A percentile compares a stretch with the other conserved stretches of the same genome.
Conservation (phyloP, 2,797 vertebrate species). For the Crenichthys baileyi region DNA sequence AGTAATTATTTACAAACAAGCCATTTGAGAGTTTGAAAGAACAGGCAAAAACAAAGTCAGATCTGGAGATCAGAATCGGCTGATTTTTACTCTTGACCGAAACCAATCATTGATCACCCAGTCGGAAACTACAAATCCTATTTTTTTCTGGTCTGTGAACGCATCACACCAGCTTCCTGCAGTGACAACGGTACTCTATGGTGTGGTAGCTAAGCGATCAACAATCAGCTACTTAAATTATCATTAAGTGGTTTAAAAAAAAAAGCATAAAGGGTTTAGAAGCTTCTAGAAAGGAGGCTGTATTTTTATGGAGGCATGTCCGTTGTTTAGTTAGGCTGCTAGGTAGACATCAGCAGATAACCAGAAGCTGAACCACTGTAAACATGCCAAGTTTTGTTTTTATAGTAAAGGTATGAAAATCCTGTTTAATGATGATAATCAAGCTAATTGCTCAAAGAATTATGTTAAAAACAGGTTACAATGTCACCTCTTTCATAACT, state of each 20-base stretch:
- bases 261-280: too few species aligned
- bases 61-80: too few species aligned
- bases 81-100: too few species aligned
- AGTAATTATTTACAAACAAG: neutral
- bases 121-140: too few species aligned
- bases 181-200: neutral
- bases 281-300: too few species aligned
- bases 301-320: too few species aligned
- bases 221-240: too few species aligned
- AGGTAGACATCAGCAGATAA: neutral
- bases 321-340: neutral
- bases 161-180: neutral
- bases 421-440: neutral
- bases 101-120: too few species aligned
- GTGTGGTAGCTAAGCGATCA: neutral
- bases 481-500: neutral
- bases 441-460: too few species aligned
- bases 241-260: too few species aligned
- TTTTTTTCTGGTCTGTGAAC: neutral
- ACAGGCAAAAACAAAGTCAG: neutral
- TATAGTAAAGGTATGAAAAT: neutral
- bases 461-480: neutral
- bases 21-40: neutral
- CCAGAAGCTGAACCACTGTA: too few species aligned
- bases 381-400: too few species aligned